A percentile compares a stretch with the other conserved stretches of the same genome.
These are phyloP conservation scores for Cepaea nemoralis DNA, from an alignment of 1,140 invertebrate genomes.

Conservation along the genomic window DNA sequence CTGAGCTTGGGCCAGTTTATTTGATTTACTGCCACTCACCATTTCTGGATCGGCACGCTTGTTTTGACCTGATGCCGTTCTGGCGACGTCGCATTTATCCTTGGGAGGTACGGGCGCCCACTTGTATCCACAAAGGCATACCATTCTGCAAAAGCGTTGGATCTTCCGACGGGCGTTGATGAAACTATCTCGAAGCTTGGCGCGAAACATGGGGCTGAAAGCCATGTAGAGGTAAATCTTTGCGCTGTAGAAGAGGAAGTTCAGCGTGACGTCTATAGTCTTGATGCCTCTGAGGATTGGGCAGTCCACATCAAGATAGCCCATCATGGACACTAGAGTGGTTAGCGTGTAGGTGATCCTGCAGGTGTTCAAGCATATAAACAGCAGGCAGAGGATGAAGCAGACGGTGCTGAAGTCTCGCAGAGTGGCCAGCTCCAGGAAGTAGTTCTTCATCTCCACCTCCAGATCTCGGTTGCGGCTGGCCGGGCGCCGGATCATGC, in stretches of 20 bases:
- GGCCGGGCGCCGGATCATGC: constrained; percentile 17
- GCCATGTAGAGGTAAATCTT: constrained; percentile 56
- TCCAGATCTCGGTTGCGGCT: constrained; percentile 33
- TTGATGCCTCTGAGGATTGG: constrained; percentile 11
- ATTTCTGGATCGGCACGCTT: too few relatives aligned
- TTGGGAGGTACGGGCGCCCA: not conserved
- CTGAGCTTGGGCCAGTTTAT: too few relatives aligned
- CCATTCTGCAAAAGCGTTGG: not conserved
- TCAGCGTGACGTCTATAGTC: constrained; percentile 44
- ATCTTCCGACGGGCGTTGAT: not conserved
- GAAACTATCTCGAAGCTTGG: not conserved
- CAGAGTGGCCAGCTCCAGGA: constrained; percentile 59
- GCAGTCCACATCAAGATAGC: constrained; percentile 43
- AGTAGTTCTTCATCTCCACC: constrained; percentile 58
- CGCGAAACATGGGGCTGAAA: constrained; percentile 49
- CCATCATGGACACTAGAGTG: constrained; percentile 27
- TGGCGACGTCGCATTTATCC: not conserved
- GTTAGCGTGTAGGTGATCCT: constrained; percentile 38
- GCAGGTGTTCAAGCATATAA: constrained; percentile 43
- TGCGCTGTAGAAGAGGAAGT: constrained; percentile 53
- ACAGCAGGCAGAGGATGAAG: constrained; percentile 49
- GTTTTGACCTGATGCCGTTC: not conserved
- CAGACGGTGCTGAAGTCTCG: constrained; percentile 52
- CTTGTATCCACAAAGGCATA: not conserved
- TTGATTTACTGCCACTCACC: too few relatives aligned